Evolutionary conservation across 2,113 vertebrate species (phyloP).

Genomic region (Malurus elegans): DNA sequence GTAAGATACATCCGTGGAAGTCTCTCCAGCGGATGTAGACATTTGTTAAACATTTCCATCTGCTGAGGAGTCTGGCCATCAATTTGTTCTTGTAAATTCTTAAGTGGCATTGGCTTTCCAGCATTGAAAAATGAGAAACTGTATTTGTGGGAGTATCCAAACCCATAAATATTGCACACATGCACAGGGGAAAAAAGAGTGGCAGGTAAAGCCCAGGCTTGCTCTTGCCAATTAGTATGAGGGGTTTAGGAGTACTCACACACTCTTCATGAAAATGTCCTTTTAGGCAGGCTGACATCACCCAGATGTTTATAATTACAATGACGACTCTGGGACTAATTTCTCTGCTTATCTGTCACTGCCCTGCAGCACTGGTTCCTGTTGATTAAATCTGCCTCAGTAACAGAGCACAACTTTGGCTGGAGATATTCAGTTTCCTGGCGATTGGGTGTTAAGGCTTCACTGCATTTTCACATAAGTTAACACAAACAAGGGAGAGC

Average conservation of each 20-base stretch:
- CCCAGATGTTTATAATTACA: conserved; percentile 54
- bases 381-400: conserved; percentile 57
- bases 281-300: conserved; percentile 34
- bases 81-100: neutral
- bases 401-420: neutral
- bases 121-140: neutral
- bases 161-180: neutral
- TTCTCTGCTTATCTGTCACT: conserved; percentile 52
- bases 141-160: neutral
- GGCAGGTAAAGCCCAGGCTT: neutral
- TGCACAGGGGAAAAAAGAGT: rapidly evolving
- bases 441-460: neutral
- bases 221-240: neutral
- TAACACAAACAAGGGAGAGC: neutral
- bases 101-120: neutral
- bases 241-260: neutral
- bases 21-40: neutral
- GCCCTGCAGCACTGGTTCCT: conserved; percentile 54
- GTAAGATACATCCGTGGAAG: neutral
- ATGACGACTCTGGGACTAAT: conserved; percentile 14
- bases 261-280: neutral
- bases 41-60: conserved; percentile 1
- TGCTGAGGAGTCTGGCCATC: neutral
- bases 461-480: neutral
- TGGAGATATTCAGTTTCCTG: neutral